A percentile compares a stretch with the other conserved stretches of the same genome.
Conservation (phyloP, 1,140 invertebrate genomes). For the Tetramorium parvispinum region DNA sequence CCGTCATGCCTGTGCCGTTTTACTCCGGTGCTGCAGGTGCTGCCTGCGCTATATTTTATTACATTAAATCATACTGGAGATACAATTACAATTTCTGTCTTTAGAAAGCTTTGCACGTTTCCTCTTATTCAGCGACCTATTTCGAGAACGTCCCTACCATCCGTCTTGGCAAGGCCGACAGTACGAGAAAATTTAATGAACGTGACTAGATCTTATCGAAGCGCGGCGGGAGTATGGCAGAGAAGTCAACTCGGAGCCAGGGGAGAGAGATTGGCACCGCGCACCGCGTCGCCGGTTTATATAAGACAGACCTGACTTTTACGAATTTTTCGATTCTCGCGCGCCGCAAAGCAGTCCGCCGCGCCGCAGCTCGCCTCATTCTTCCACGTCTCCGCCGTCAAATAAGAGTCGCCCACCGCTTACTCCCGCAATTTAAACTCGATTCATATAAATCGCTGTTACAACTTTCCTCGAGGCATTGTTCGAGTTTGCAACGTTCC, state of each 20-base stretch:
- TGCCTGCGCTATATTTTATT: conserved; percentile 56
- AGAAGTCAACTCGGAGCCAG: conserved; percentile 61
- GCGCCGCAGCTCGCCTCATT: not conserved
- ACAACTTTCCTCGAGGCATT: conserved; percentile 14
- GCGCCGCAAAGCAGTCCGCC: conserved; percentile 9
- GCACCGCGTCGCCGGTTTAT: conserved; percentile 30
- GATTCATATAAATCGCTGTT: conserved; percentile 1
- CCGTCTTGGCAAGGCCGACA: conserved; percentile 69
- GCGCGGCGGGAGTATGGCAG: conserved; percentile 38
- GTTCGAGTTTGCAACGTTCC: not conserved
- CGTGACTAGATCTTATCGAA: conserved; percentile 73
- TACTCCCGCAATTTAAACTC: not conserved
- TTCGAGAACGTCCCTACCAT: conserved; percentile 63
- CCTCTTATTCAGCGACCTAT: conserved; percentile 69
- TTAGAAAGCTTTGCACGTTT: conserved; percentile 69
- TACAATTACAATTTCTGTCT: conserved; percentile 67
- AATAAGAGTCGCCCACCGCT: conserved; percentile 4
- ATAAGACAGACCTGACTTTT: conserved; percentile 47
- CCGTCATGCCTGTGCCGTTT: conserved; percentile 51
- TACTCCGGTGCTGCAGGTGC: conserved; percentile 46
- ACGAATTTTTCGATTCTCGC: conserved; percentile 42
- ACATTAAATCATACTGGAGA: conserved; percentile 63
- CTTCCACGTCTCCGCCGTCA: not conserved
- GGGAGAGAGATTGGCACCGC: conserved; percentile 51
- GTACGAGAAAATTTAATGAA: conserved; percentile 73